Base-by-base conservation (phyloP, 2,888 invertebrate genomes). In the Xanthia icteritia region DNA sequence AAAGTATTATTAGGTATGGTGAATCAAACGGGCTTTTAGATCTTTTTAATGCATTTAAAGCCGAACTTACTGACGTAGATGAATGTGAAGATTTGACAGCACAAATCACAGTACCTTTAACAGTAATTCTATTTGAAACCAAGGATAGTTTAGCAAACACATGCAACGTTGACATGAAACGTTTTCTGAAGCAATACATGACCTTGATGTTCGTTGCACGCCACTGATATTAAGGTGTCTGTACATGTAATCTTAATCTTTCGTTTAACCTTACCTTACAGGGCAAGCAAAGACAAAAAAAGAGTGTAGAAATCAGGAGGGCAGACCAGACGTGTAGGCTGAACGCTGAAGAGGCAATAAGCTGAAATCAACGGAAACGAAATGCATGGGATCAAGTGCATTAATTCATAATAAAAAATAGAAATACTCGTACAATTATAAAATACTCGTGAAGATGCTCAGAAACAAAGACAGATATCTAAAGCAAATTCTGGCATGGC, bases 111-210 rank as follows among this genome's bases (percentile, higher is more conserved):
- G 36, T 79, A 79, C 45, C 27, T 65, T 83, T 54, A 45, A 15
- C 20, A 9, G 15, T 68, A 15, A 54, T 77, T 79, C 48, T 58
- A 68, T 71, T 63, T 84, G 27, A 63, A 73, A 27, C 9, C 73
- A 72, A 67, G 56, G 72, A 58, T 61, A 51, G 15, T 56, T 58
- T n/a, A 63, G 45, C 9, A 58, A 83, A 79, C 56, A 68, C 48
- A 79, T 79, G 36, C 79, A 83, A 67, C 17, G n/a, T 31, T 39
- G 42, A 79, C 48, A 84, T 79, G 63, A 67, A 79, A 68, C 27
- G 39, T 63, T 56, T 77, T 79, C 54, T 67, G 61, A 63, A 78
- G 65, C 65, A 83, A 67, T 63, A 58, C 42, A 84, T 58, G 51
- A 68, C 84, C 79, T 79, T 79, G 78, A 39, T 5, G 23, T 36